Conservation (phyloP, 2,888 invertebrate species). For the Clanis bilineata region DNA sequence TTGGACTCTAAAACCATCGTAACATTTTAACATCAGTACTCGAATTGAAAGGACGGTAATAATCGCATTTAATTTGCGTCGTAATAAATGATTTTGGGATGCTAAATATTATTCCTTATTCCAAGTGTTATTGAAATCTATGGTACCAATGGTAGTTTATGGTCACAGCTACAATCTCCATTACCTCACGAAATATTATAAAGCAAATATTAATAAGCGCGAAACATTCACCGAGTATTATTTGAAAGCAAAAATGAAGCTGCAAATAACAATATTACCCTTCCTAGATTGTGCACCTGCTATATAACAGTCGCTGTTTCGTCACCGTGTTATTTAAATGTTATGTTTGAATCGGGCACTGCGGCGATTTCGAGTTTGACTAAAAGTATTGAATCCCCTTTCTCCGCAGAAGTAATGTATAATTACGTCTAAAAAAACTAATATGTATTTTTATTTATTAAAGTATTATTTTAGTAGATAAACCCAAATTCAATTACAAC, state of each 20-base stretch:
- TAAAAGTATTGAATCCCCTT: not conserved
- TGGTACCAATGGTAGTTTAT: too few species aligned
- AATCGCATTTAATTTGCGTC: not conserved
- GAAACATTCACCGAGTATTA: not conserved
- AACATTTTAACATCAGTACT: constrained; percentile 1
- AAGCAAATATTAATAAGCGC: not conserved
- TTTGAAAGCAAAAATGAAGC: constrained; percentile 11
- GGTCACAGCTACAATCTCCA: too few species aligned
- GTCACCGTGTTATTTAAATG: constrained; percentile 3
- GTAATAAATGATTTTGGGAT: not conserved
- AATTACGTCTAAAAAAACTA: too few species aligned
- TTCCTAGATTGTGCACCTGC: constrained; percentile 12
- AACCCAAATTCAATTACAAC: too few species aligned
- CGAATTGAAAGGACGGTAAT: not conserved
- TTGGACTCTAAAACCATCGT: constrained; percentile 11
- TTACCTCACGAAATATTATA: not conserved
- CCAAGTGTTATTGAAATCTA: too few species aligned
- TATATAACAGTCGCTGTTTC: constrained; percentile 1
- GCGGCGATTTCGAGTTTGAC: not conserved
- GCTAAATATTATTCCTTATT: too few species aligned
- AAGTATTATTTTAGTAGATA: too few species aligned
- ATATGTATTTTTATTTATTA: too few species aligned
- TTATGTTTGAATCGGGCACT: not conserved
- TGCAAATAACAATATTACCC: not conserved
- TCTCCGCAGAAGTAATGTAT: constrained; percentile 2